Base-by-base conservation (phyloP, 2,113 vertebrate genomes). In the Clarias magur region DNA sequence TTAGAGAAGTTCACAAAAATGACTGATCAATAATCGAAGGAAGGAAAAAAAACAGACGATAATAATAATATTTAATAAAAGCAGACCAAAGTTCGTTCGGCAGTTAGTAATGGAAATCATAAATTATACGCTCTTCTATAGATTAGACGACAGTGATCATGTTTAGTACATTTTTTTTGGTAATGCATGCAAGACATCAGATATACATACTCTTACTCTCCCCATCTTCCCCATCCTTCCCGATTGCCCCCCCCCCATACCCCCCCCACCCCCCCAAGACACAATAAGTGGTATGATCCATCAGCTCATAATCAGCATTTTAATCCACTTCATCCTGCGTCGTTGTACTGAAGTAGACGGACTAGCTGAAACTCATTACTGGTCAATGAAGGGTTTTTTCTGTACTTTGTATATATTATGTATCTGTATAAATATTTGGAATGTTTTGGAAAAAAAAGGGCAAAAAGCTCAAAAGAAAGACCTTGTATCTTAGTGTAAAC, bases 351-450 rank as follows among this genome's bases (percentile, higher is more conserved):
- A 82, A 42, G 85, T 86, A 80, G 88, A 88, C 82, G 67, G 68
- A 79, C n/a, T 86, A 54, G 85, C n/a, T 82, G 79, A 89, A 85
- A 80, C 79, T 62, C 79, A 81, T 62, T 60, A 62, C 59, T 63
- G 86, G 88, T 79, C 80, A 76, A 60, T 73, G 83, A 70, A 83
- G 89, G 84, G 68, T 83, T 79, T 84, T 85, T 78, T 76, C 82
- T 85, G 85, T 88, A 88, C 85, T 80, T 81, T 86, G 65, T 87
- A 78, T 90, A 88, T 90, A 86, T 86, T 88, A 89, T 89, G 86
- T 89, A 89, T 89, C 86, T 92, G 92, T 94, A 93, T 89, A 93
- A 92, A 94, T 89, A 91, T 92, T 84, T 89, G 86, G 86, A 56
- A 76, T 87, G 86, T 84, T 83, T 89, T 70, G 30, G 53, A n/a